Percentiles rank a stretch among this genome's conserved stretches.
These are phyloP conservation scores for Dioctria rufipes DNA, from an alignment of 2,888 invertebrate species.

Conservation along the genomic window DNA sequence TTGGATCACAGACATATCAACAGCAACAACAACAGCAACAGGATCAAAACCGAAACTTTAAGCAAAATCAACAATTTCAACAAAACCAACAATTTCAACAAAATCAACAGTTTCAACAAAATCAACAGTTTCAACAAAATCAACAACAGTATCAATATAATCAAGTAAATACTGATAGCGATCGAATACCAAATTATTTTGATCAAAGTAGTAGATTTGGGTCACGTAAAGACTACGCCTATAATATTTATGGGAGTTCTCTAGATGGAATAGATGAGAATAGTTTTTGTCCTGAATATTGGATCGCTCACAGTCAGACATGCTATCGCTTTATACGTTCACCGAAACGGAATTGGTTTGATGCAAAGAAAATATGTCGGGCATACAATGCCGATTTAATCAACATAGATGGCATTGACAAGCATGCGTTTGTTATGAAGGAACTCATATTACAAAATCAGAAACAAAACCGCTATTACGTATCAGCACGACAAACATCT, in stretches of 20 bases:
- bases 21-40: constrained; percentile 46
- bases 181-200: background rate
- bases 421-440: constrained; percentile 89
- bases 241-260: constrained; percentile 18
- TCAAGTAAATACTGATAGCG: constrained; percentile 4
- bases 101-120: constrained; percentile 25
- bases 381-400: constrained; percentile 86
- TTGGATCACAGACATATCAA: constrained; percentile 21
- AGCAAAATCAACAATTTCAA: constrained; percentile 16
- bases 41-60: constrained; percentile 9
- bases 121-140: background rate
- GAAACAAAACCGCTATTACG: constrained; percentile 89
- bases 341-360: constrained; percentile 83
- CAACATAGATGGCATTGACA: constrained; percentile 85
- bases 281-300: constrained; percentile 84
- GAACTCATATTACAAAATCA: constrained; percentile 88
- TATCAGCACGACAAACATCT: constrained; percentile 83
- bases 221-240: constrained; percentile 2
- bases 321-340: constrained; percentile 94
- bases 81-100: constrained; percentile 37
- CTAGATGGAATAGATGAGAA: constrained; percentile 65
- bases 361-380: constrained; percentile 88
- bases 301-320: constrained; percentile 85
- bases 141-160: constrained; percentile 29
- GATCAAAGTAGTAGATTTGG: background rate